Conservation (phyloP, 2,113 vertebrate genomes). For the Muntiacus reevesi region DNA sequence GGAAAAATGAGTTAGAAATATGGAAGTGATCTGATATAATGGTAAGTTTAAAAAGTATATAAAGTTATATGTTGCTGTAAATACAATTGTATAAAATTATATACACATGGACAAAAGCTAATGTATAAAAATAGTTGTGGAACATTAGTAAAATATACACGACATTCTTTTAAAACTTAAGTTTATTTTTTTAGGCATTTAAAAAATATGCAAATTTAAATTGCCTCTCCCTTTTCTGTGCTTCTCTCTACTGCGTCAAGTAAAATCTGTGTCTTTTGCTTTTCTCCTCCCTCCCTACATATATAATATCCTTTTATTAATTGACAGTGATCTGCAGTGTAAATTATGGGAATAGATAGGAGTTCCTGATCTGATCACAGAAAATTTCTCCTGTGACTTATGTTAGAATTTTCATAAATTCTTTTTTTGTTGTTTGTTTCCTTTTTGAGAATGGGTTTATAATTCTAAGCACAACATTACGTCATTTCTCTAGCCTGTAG, state of each 20-base stretch:
- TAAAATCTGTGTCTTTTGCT: not conserved
- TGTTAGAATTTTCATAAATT: slow-evolving; percentile 10
- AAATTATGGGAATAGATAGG: not conserved
- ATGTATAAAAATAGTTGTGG: not conserved
- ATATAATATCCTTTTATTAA: not conserved
- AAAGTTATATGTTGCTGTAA: not conserved
- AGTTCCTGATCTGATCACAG: not conserved
- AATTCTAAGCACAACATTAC: slow-evolving; percentile 8
- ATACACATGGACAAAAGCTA: not conserved
- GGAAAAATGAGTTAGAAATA: not conserved
- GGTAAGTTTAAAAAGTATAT: not conserved
- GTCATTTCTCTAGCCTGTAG: slow-evolving; percentile 15
- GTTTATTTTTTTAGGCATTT: not conserved
- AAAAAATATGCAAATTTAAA: not conserved
- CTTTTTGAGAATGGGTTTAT: not conserved
- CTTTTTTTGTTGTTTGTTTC: not conserved
- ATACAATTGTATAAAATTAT: not conserved
- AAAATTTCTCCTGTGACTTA: not conserved
- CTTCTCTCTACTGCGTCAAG: not conserved
- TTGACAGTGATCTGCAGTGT: not conserved
- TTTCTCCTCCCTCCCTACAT: not conserved
- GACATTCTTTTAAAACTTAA: not conserved
- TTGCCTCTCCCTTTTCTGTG: not conserved
- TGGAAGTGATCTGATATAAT: not conserved
- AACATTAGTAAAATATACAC: not conserved